Evolutionary conservation across 2,113 vertebrate species (phyloP).

Genomic region (Acrocephalus arundinaceus): DNA sequence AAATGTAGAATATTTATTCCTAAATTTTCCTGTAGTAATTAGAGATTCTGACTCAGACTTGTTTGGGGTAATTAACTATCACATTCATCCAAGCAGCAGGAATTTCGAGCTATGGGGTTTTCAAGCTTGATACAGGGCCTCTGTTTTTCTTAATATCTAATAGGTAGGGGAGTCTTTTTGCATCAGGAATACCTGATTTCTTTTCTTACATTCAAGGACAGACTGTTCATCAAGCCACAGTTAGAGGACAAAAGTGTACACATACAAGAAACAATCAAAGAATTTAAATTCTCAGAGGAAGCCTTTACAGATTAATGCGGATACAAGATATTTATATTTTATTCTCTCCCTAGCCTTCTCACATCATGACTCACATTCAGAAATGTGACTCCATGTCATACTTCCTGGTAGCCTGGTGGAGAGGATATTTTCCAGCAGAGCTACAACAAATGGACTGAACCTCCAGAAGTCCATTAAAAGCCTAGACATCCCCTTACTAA

Average conservation of each 20-base stretch:
- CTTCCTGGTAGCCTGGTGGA: background rate
- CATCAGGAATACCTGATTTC: background rate
- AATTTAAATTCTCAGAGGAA: background rate
- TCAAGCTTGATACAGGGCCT: background rate
- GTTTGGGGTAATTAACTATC: background rate
- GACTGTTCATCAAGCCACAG: background rate
- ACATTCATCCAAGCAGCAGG: background rate
- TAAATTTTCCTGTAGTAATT: background rate
- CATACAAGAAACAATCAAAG: background rate
- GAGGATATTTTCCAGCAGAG: background rate
- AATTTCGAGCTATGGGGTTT: background rate
- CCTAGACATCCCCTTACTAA: background rate
- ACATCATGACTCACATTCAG: background rate
- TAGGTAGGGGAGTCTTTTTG: background rate
- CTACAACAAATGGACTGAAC: background rate
- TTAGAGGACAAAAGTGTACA: background rate
- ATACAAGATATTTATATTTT: background rate
- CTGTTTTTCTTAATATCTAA: background rate
- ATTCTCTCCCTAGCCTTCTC: background rate
- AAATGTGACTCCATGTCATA: background rate
- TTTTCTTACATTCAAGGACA: background rate
- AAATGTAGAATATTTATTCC: background rate
- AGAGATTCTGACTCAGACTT: background rate
- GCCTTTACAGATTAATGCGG: background rate
- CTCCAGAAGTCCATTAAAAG: background rate